A percentile compares a stretch with the other conserved stretches of the same genome.
Conservation (phyloP, 2,113 vertebrate genomes). For the Notechis scutatus region DNA sequence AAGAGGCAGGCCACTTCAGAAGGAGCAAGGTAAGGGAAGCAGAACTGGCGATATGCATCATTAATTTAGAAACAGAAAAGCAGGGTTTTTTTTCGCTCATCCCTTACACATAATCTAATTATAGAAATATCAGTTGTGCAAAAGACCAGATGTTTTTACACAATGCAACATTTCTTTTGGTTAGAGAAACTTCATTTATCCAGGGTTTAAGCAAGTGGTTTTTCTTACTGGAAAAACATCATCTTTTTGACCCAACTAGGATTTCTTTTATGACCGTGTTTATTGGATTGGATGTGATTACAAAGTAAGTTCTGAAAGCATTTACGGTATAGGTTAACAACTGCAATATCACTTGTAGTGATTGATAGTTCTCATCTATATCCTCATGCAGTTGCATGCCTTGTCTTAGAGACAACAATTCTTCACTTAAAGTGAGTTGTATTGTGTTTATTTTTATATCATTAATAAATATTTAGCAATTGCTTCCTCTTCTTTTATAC, state of each 20-base stretch:
- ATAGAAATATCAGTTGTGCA: background rate
- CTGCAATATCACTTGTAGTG: background rate
- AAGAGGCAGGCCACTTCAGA: slow-evolving; percentile 58
- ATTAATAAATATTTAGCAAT: background rate
- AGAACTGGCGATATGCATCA: background rate
- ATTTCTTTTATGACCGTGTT: background rate
- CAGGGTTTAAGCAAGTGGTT: background rate
- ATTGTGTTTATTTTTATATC: background rate
- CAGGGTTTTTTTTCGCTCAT: background rate
- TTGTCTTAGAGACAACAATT: background rate
- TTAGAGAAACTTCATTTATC: background rate
- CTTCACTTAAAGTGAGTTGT: too few relatives aligned
- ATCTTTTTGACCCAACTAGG: background rate
- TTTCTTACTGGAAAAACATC: background rate
- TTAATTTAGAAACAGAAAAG: background rate
- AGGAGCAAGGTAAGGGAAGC: slow-evolving; percentile 73
- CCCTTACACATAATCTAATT: background rate
- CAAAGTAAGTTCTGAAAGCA: background rate
- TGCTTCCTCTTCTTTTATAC: background rate
- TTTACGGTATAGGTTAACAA: background rate
- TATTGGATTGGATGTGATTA: background rate
- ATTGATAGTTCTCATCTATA: background rate
- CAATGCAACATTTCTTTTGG: background rate
- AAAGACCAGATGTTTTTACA: background rate
- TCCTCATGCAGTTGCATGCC: background rate